Conservation (phyloP, 2,888 invertebrate species). For the Mimumesa dahlbomi region DNA sequence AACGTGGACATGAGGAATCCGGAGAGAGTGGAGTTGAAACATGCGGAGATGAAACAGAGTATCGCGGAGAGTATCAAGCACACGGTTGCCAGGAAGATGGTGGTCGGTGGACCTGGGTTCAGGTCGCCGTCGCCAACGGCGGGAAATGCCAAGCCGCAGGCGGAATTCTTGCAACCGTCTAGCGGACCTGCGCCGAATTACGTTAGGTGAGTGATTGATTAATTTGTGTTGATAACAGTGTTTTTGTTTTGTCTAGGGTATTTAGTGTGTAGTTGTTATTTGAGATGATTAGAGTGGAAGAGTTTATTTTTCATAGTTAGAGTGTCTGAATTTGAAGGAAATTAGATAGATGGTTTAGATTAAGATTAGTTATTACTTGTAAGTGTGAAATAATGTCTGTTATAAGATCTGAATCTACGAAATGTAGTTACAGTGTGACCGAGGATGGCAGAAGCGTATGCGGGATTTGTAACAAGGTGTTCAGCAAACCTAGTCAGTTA, state of each 20-base stretch:
- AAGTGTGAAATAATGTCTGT: conserved; percentile 2
- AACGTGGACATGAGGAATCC: conserved; percentile 61
- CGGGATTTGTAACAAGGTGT: conserved; percentile 94
- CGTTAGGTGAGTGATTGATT: conserved; percentile 69
- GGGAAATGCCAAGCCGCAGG: conserved; percentile 81
- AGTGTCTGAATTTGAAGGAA: too few relatives aligned
- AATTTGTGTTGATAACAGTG: neutral
- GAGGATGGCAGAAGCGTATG: conserved; percentile 91
- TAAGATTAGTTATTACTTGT: too few relatives aligned
- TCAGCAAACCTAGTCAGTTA: conserved; percentile 94
- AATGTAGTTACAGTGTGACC: conserved; percentile 81
- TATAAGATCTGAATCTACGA: conserved; percentile 57
- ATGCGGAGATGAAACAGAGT: conserved; percentile 83
- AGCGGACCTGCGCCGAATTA: conserved; percentile 78
- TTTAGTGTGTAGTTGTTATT: too few relatives aligned
- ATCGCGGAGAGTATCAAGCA: conserved; percentile 81
- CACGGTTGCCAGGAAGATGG: conserved; percentile 83
- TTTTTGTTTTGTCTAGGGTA: neutral
- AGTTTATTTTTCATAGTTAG: too few relatives aligned
- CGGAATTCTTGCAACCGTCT: conserved; percentile 79
- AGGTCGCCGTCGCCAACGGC: conserved; percentile 82
- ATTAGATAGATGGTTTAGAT: too few relatives aligned
- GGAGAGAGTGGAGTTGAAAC: conserved; percentile 74
- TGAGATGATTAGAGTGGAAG: too few relatives aligned
- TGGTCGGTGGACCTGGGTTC: conserved; percentile 85